Percentiles rank a stretch among this genome's conserved stretches.
phyloP scores from a whole-genome alignment of 1,140 invertebrate species.

The Harpegnathos saltator region DNA sequence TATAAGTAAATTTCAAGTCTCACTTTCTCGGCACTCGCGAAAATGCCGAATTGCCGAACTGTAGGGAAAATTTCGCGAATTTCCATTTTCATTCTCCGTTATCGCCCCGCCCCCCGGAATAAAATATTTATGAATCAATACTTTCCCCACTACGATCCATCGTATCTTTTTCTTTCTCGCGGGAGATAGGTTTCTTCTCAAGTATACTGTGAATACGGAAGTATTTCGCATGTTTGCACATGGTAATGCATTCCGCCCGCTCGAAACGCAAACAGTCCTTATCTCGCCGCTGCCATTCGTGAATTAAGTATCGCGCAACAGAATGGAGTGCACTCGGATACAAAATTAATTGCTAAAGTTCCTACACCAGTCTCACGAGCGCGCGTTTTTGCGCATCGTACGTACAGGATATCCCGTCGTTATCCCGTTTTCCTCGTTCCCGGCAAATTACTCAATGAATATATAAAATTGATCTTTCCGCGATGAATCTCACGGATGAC shows the following conservation, averaged over 20 bases:
- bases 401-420: slow-evolving; percentile 7
- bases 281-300: slow-evolving; percentile 49
- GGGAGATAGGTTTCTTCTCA: not conserved
- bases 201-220: slow-evolving; percentile 24
- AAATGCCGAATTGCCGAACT: too few species aligned
- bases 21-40: not conserved
- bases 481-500: not conserved
- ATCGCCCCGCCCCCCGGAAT: not conserved
- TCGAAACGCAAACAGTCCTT: slow-evolving; percentile 48
- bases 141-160: not conserved
- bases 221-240: slow-evolving; percentile 21
- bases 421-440: slow-evolving; percentile 1
- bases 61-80: too few species aligned
- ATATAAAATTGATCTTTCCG: slow-evolving; percentile 36
- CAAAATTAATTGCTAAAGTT: slow-evolving; percentile 62
- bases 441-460: slow-evolving; percentile 48
- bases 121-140: slow-evolving; percentile 17
- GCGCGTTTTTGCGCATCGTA: slow-evolving; percentile 18
- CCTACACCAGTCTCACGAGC: slow-evolving; percentile 20
- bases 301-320: slow-evolving; percentile 42
- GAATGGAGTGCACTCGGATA: slow-evolving; percentile 47
- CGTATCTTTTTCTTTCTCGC: slow-evolving; percentile 7
- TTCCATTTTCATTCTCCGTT: not conserved
- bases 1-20: slow-evolving; percentile 12
- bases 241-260: slow-evolving; percentile 48